Base-by-base conservation (phyloP, 2,888 invertebrate genomes). In the Argyresthia goedartella region DNA sequence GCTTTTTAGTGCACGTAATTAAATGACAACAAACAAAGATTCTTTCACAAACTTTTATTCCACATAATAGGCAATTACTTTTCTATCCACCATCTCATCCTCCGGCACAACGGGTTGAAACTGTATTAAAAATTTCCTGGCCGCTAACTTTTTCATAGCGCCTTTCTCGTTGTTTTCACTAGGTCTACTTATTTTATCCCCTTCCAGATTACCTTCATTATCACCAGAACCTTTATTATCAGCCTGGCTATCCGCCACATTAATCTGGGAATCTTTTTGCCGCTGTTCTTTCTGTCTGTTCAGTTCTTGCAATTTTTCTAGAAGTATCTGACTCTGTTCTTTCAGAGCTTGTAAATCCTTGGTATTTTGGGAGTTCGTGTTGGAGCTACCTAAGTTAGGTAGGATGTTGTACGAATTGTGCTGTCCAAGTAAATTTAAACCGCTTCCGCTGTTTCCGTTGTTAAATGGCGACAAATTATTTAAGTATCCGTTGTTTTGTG, bases 51-150 rank as follows among this genome's bases (percentile, higher is more conserved):
- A 25, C 25, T 25, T 25, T 25, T 25, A 25, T 25, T 25, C 25
- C 25, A 4, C 52, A 53, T 65, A 71, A 54, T 66, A 73, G 8
- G 69, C 54, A 36, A 59, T 64, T 54, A 68, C 62, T 16, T 55
- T 56, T 2, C 34, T 50, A 0, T 48, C 43, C 8, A 45, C 54
- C 3, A 48, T 59, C 52, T 70, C 66, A 58, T 61, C 58, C 41
- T 64, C 63, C 1, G 72, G 73, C 39, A 60, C 55, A 6, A 75
- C 71, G 8, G 70, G 64, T 50, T 62, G 53, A 1, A 57, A 67
- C 65, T 69, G 69, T 35, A 62, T 65, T 45, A 61, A 62, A 51
- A 70, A 64, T 44, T 59, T 65, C 35, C 52, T 62, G 45, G 58
- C 63, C 25, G 44, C 61, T n/a, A 64, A n/a, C 44, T 52, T 52